These are phyloP conservation scores for Hippocampus abdominalis DNA, from an alignment of 2,113 vertebrate species.

Conservation along the genomic window DNA sequence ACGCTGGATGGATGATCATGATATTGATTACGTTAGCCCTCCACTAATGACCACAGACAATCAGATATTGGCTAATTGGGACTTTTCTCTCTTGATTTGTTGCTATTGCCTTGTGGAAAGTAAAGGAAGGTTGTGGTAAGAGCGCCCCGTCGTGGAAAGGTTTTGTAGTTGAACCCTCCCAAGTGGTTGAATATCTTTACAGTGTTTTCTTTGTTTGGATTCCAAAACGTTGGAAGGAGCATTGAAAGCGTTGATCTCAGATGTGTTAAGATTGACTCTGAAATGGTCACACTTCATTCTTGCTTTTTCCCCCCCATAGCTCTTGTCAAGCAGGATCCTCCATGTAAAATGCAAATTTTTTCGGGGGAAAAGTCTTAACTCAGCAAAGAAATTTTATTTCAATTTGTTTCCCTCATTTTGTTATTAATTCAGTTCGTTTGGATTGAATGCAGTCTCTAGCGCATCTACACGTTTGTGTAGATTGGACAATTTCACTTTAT, in stretches of 20 bases:
- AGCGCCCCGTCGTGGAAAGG: conserved; percentile 28
- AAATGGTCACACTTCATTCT: neutral
- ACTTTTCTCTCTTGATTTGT: conserved; percentile 8
- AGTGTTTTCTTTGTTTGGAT: neutral
- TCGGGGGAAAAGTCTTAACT: neutral
- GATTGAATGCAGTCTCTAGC: neutral
- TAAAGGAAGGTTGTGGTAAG: conserved; percentile 14
- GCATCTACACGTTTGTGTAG: conserved; percentile 1
- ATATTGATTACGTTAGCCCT: conserved; percentile 4
- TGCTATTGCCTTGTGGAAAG: neutral
- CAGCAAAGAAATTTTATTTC: neutral
- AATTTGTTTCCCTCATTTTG: neutral
- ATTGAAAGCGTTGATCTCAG: neutral
- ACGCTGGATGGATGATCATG: conserved; percentile 1
- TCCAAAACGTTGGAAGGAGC: conserved; percentile 14
- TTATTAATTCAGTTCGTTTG: neutral
- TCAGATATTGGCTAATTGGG: conserved; percentile 31
- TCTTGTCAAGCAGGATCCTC: neutral
- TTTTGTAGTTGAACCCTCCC: neutral
- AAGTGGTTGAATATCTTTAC: neutral
- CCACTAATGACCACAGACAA: conserved; percentile 45
- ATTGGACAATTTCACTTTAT: neutral
- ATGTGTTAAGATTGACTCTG: neutral
- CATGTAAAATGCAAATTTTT: conserved; percentile 9
- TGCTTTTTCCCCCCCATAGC: conserved; percentile 2